Evolutionary conservation across 2,888 invertebrate genomes (phyloP).

Genomic region (Alcis repandata): DNA sequence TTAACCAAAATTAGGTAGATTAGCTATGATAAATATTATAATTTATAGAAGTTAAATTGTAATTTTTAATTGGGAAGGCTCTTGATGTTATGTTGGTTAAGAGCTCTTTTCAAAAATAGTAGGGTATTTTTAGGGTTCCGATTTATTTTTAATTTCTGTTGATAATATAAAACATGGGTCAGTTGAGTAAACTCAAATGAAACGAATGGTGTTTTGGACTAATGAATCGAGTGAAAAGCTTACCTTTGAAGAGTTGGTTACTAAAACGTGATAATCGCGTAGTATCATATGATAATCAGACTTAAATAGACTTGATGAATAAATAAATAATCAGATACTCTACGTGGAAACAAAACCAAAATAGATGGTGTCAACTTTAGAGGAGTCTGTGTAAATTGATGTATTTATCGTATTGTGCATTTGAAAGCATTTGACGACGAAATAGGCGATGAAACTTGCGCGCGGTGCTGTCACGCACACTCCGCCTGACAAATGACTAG

Average conservation of each 20-base stretch:
- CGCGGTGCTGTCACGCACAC: constrained; percentile 58
- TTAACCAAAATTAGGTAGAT: no score
- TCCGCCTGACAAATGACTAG: constrained; percentile 57
- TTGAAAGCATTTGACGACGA: background rate
- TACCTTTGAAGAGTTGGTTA: background rate
- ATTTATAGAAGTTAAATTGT: no score
- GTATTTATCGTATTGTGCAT: background rate
- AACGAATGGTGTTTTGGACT: background rate
- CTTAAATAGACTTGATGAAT: constrained; percentile 4
- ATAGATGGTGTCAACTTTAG: background rate
- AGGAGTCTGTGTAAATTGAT: background rate
- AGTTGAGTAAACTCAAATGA: background rate
- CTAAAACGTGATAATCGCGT: background rate
- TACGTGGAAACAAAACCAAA: constrained; percentile 20
- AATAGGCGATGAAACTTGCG: constrained; percentile 25
- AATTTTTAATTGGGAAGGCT: no score
- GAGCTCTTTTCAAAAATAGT: no score
- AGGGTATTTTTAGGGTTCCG: no score
- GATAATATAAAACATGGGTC: no score
- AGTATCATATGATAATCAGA: constrained; percentile 7
- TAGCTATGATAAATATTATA: no score
- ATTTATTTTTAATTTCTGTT: no score
- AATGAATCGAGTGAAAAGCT: background rate
- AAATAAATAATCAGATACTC: background rate
- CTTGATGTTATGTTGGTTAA: no score